Evolutionary conservation across 2,797 vertebrate species (phyloP).

Genomic region (Staurois parvus): DNA sequence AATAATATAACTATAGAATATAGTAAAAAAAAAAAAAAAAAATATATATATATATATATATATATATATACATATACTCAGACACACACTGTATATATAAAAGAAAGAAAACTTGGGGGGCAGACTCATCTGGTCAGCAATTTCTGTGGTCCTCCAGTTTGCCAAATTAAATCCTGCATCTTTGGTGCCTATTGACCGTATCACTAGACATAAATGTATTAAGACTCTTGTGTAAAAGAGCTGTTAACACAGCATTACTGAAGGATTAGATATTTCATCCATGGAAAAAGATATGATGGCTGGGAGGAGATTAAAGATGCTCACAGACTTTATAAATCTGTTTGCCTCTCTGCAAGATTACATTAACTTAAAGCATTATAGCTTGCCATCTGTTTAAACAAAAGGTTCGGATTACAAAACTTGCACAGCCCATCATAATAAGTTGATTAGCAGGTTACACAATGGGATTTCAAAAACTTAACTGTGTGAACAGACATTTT

Average conservation of each 20-base stretch:
- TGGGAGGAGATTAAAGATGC: slow-evolving; percentile 35
- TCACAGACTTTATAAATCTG: slow-evolving; percentile 34
- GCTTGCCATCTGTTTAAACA: slow-evolving; percentile 37
- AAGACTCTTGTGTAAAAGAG: slow-evolving; percentile 68
- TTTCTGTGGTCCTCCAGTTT: background rate
- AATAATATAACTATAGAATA: no score
- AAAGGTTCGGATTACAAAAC: slow-evolving; percentile 16
- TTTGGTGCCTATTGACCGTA: background rate
- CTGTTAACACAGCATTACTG: slow-evolving; percentile 75
- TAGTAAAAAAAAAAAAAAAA: no score
- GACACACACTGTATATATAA: no score
- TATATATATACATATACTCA: no score
- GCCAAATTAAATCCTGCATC: slow-evolving; percentile 16
- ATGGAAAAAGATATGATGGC: slow-evolving; percentile 4
- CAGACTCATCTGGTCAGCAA: background rate
- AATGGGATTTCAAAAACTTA: slow-evolving; percentile 12
- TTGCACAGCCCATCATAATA: slow-evolving; percentile 38
- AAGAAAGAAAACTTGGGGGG: no score
- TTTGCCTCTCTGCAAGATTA: slow-evolving; percentile 44
- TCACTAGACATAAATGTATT: slow-evolving; percentile 49
- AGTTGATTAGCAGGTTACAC: slow-evolving; percentile 28
- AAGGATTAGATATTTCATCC: slow-evolving; percentile 40
- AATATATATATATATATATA: no score
- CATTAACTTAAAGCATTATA: slow-evolving; percentile 56
- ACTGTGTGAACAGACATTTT: background rate